Evolutionary conservation across 2,113 vertebrate genomes (phyloP).

Genomic region (Siphamia tubifer): DNA sequence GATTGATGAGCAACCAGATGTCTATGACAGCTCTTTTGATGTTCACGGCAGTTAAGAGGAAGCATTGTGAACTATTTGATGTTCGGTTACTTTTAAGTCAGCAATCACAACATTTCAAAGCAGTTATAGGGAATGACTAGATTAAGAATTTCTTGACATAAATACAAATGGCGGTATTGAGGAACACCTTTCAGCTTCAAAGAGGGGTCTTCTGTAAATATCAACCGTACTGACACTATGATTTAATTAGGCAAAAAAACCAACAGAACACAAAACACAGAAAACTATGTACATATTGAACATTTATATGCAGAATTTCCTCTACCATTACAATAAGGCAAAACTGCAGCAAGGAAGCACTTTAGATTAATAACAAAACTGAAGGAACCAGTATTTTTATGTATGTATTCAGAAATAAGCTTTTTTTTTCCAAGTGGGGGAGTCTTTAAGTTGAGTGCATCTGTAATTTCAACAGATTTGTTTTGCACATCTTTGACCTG

Average conservation of each 20-base stretch:
- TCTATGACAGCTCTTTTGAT: constrained; percentile 57
- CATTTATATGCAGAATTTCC: too few relatives aligned
- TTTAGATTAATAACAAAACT: too few relatives aligned
- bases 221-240: constrained; percentile 24
- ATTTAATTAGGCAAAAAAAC: constrained; percentile 18
- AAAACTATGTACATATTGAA: background rate
- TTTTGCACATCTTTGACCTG: too few relatives aligned
- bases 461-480: too few relatives aligned
- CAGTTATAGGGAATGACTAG: constrained; percentile 23
- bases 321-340: too few relatives aligned
- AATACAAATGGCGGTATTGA: constrained; percentile 43
- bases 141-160: constrained; percentile 35
- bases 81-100: constrained; percentile 63
- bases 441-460: too few relatives aligned
- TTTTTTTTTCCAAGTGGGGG: too few relatives aligned
- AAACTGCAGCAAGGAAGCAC: too few relatives aligned
- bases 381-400: too few relatives aligned
- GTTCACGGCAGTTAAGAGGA: constrained; percentile 47
- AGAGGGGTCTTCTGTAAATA: constrained; percentile 18
- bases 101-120: constrained; percentile 70
- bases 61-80: constrained; percentile 58
- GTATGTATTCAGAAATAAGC: too few relatives aligned
- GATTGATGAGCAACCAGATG: constrained; percentile 69
- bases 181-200: constrained; percentile 53
- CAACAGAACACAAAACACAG: background rate